Evolutionary conservation across 2,113 vertebrate genomes (phyloP).

Genomic region (Haliaeetus leucogaster): DNA sequence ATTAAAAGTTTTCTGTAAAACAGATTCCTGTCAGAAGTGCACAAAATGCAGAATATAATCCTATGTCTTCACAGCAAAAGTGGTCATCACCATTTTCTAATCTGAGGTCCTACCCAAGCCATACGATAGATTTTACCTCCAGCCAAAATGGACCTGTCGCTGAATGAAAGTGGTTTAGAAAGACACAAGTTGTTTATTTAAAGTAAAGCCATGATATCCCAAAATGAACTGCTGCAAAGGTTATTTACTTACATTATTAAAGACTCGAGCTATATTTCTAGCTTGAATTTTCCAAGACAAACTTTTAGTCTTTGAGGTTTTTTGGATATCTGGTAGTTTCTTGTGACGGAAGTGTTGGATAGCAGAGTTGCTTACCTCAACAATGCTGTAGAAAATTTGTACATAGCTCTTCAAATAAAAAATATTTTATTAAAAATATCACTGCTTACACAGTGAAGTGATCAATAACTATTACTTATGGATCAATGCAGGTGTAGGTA

Average conservation of each 20-base stretch:
- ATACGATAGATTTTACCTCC: not conserved
- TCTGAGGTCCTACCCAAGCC: not conserved
- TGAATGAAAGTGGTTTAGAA: not conserved
- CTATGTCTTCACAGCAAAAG: not conserved
- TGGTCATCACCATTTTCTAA: not conserved
- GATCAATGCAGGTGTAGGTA: not conserved
- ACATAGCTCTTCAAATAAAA: not conserved
- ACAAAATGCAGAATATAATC: not conserved
- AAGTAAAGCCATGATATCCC: not conserved
- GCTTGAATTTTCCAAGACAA: not conserved
- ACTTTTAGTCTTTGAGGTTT: not conserved
- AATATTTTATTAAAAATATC: not conserved
- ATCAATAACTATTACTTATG: not conserved
- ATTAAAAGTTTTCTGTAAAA: not conserved
- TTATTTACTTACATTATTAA: not conserved
- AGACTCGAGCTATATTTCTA: not conserved
- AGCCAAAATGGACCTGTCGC: not conserved
- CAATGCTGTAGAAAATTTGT: not conserved
- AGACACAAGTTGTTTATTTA: not conserved
- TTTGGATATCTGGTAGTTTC: not conserved
- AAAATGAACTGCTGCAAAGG: not conserved
- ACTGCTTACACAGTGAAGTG: not conserved
- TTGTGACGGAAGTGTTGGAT: not conserved
- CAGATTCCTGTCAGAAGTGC: not conserved
- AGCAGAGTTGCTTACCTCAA: not conserved